A percentile compares a stretch with the other conserved stretches of the same genome.
Conservation (phyloP, 1,140 invertebrate genomes). For the Saxidomus purpurata region DNA sequence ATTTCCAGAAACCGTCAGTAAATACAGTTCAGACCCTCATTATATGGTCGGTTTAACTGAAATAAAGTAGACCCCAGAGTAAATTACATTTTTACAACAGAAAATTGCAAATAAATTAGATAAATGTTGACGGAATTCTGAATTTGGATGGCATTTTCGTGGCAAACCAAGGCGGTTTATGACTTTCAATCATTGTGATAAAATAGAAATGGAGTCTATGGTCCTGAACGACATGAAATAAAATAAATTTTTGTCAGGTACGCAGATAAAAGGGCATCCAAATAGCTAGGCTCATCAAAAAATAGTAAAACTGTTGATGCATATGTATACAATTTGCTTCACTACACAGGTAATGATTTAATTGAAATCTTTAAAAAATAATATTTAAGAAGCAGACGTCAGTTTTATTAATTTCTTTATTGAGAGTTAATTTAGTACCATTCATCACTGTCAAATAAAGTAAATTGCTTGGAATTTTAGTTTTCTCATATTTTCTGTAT, state of each 20-base stretch:
- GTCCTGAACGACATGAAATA: neutral
- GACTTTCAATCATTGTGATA: neutral
- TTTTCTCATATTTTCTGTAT: too few relatives aligned
- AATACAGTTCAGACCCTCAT: neutral
- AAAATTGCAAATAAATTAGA: conserved; percentile 32
- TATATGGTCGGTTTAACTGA: neutral
- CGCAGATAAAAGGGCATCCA: neutral
- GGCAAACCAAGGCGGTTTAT: neutral
- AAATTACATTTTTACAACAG: conserved; percentile 20
- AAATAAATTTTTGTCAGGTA: neutral
- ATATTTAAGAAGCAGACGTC: neutral
- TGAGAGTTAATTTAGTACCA: neutral
- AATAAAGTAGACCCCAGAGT: neutral
- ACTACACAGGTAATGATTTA: neutral
- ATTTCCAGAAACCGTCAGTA: neutral
- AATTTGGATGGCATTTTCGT: neutral
- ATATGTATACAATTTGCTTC: too few relatives aligned
- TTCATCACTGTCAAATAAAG: too few relatives aligned
- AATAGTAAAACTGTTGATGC: neutral
- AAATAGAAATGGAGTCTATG: neutral
- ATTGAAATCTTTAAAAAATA: neutral
- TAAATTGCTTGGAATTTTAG: too few relatives aligned
- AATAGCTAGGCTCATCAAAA: neutral
- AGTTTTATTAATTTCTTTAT: neutral
- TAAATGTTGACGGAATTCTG: conserved; percentile 14